A percentile compares a stretch with the other conserved stretches of the same genome.
These are phyloP conservation scores for Daptonema setosum DNA, from an alignment of 2,888 invertebrate genomes.

Conservation along the genomic window DNA sequence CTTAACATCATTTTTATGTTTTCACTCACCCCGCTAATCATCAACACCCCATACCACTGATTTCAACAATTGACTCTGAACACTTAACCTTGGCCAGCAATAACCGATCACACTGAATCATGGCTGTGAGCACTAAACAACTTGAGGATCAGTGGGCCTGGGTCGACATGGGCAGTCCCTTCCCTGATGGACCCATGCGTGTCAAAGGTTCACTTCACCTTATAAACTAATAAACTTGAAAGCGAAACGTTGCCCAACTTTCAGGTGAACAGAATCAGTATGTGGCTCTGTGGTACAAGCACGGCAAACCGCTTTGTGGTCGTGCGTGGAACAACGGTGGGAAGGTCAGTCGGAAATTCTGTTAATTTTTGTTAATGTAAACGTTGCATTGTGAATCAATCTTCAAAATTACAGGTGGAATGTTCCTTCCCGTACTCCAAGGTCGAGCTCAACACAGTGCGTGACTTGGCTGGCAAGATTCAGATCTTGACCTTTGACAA, in stretches of 20 bases:
- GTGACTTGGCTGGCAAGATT: constrained; percentile 19
- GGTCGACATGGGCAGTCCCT: neutral
- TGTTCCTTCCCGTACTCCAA: neutral
- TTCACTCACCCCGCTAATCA: no score
- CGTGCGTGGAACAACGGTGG: constrained; percentile 10
- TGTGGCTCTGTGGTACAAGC: constrained; percentile 18
- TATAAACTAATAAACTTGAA: neutral
- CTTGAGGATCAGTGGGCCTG: neutral
- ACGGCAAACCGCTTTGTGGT: constrained; percentile 17
- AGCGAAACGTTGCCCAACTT: neutral
- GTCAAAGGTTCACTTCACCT: neutral
- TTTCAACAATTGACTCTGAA: no score
- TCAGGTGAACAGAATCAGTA: constrained; percentile 11
- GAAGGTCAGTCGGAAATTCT: neutral
- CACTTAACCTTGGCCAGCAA: no score
- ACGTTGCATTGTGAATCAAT: neutral
- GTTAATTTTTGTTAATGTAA: neutral
- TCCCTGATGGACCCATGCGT: constrained; percentile 1
- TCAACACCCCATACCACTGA: no score
- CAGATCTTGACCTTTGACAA: constrained; percentile 9
- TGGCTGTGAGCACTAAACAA: no score
- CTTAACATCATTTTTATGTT: no score
- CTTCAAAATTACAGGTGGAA: neutral
- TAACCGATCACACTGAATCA: no score
- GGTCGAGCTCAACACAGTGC: constrained; percentile 3